These are phyloP conservation scores for Limnephilus lunatus DNA, from an alignment of 2,888 invertebrate species.

Conservation along the genomic window DNA sequence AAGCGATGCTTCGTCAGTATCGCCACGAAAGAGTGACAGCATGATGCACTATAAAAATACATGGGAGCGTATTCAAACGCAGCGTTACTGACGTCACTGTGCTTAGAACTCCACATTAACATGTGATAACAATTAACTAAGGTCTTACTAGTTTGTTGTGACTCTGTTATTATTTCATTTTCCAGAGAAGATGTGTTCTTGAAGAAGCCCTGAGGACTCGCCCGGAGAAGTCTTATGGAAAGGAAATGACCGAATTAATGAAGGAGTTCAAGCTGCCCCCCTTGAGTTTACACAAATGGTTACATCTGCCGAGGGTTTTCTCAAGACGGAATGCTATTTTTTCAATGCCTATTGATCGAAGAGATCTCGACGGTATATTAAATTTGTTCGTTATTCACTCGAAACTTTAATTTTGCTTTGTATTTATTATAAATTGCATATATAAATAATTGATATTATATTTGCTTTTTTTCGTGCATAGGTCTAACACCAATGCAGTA, in stretches of 20 bases:
- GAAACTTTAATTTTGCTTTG: constrained; percentile 63
- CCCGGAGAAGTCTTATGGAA: constrained; percentile 72
- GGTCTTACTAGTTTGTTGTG: not conserved
- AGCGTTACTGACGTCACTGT: no score
- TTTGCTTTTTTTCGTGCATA: constrained; percentile 69
- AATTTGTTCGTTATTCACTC: not conserved
- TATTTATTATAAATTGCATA: constrained; percentile 50
- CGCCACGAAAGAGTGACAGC: no score
- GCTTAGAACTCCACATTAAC: no score
- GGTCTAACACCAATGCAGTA: constrained; percentile 85
- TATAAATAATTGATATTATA: not conserved
- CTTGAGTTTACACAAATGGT: constrained; percentile 78
- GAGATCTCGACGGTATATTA: constrained; percentile 50
- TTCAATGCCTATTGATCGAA: constrained; percentile 84
- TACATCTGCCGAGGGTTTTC: constrained; percentile 85
- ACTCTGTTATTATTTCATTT: not conserved
- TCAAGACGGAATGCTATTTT: constrained; percentile 86
- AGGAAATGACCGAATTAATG: constrained; percentile 76
- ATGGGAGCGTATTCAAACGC: no score
- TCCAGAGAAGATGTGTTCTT: constrained; percentile 81
- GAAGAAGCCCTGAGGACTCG: constrained; percentile 82
- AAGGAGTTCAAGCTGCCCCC: constrained; percentile 75
- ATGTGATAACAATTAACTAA: no score
- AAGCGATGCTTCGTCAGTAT: no score
- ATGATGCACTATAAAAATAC: no score